Evolutionary conservation across 2,797 vertebrate species (phyloP), one percentile per base, ranked within the genome.

Genomic region (Alauda arvensis): DNA sequence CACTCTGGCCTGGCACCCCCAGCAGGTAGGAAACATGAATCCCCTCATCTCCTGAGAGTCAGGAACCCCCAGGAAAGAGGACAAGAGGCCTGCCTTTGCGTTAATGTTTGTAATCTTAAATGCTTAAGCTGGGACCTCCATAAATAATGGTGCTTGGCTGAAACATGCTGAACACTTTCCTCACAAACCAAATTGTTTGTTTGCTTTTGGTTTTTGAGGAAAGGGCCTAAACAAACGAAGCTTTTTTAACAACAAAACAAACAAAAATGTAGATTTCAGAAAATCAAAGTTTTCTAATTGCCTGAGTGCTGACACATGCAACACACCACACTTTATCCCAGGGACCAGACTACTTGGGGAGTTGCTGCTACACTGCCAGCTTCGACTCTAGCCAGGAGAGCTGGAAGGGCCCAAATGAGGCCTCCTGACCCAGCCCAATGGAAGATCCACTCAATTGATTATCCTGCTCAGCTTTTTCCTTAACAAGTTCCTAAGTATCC

Each of bases 1-100:
- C 6, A 0, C 12, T 26, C 23, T 1, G 0, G 14, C 12, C 34
- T 6, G 24, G 9, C 11, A 18, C 15, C 14, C 10, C 26, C 14
- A 23, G 25, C 18, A 70, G 24, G 21, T 45, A 18, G 17, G n/a
- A 68, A 67, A 34, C 0, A 0, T 18, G 12, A 46, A 51, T 26
- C 2, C 3, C 2, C 5, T 26, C 0, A 0, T 61, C n/a, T 23
- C 26, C 3, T 1, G 10, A 18, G 13, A 28, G 14, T 43, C 55
- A 33, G 20, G 19, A 62, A 20, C 18, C 4, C 6, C 29, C 3
- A 3, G 42, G 28, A 26, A 29, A n/a, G 28, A 5, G 15, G 8
- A 56, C 5, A 20, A 60, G 42, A 66, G 48, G 6, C 18, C 23
- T 45, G 5, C 9, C 6, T 70, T 24, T 71, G 13, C 8, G 5